A percentile compares a stretch with the other conserved stretches of the same genome.
Conservation (phyloP, 2,113 vertebrate genomes). For the Cygnus buccinator region DNA sequence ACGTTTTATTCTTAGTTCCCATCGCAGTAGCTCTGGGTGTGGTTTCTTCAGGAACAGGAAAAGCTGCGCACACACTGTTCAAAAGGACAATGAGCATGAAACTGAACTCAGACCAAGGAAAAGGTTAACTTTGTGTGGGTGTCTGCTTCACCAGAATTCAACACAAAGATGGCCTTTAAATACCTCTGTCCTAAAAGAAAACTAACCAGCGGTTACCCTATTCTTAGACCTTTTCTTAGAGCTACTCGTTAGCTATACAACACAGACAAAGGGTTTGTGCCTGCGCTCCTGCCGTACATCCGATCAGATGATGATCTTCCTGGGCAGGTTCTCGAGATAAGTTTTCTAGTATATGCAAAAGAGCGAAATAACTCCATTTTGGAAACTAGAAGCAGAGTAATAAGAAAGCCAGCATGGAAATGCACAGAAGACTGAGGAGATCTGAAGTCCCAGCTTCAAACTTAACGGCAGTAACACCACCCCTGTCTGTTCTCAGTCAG, state of each 20-base stretch:
- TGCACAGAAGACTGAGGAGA: background rate
- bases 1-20: background rate
- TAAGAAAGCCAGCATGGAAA: background rate
- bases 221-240: background rate
- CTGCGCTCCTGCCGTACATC: background rate
- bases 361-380: background rate
- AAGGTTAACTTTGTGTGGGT: background rate
- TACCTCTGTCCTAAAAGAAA: background rate
- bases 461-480: background rate
- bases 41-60: constrained; percentile 56
- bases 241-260: background rate
- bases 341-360: background rate
- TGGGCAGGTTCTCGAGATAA: background rate
- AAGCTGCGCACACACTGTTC: constrained; percentile 6
- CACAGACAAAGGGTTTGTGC: background rate
- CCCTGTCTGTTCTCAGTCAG: fast-evolving
- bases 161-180: background rate
- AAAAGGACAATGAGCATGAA: constrained; percentile 2
- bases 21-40: constrained; percentile 15
- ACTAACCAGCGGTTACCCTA: background rate
- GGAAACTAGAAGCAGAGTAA: background rate
- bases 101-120: background rate
- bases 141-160: background rate
- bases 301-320: background rate
- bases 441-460: background rate